Conservation (phyloP, 1,140 invertebrate genomes). For the Caenorhabditis remanei region DNA sequence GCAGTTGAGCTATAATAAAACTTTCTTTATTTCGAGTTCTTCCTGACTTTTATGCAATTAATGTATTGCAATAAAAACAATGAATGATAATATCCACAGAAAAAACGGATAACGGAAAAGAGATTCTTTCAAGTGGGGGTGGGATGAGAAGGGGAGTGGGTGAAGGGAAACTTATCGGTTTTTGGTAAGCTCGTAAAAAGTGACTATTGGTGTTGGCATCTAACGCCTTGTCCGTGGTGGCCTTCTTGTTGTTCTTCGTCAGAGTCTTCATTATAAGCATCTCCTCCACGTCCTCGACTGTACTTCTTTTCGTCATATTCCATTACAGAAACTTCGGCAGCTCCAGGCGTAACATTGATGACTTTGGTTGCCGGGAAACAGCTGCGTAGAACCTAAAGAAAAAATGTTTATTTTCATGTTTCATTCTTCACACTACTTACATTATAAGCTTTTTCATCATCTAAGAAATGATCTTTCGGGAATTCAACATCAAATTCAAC, state of each 20-base stretch:
- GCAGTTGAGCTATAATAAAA: not conserved
- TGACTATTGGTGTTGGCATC: constrained; percentile 53
- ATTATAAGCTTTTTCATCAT: constrained; percentile 82
- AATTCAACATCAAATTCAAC: constrained; percentile 89
- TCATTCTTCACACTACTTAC: constrained; percentile 64
- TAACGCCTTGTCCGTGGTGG: constrained; percentile 57
- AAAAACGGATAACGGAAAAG: constrained; percentile 24
- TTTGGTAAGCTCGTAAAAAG: not conserved
- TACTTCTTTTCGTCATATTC: constrained; percentile 82
- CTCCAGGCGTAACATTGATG: constrained; percentile 78
- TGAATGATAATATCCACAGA: constrained; percentile 28
- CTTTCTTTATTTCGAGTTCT: constrained; percentile 28
- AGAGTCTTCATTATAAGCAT: constrained; percentile 81
- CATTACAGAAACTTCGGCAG: constrained; percentile 87
- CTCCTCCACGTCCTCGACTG: constrained; percentile 80
- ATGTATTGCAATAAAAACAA: constrained; percentile 19
- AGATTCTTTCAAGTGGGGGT: constrained; percentile 50
- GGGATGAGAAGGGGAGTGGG: constrained; percentile 36
- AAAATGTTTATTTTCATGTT: not conserved
- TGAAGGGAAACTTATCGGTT: not conserved
- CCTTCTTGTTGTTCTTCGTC: constrained; percentile 81
- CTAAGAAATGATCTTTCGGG: constrained; percentile 85
- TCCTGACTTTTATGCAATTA: constrained; percentile 24
- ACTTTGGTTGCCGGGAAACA: constrained; percentile 37
- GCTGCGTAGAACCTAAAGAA: constrained; percentile 39